Evolutionary conservation across 1,140 invertebrate genomes (phyloP), one percentile per base, ranked within the genome.

Genomic region (Pteromalus puparum): DNA sequence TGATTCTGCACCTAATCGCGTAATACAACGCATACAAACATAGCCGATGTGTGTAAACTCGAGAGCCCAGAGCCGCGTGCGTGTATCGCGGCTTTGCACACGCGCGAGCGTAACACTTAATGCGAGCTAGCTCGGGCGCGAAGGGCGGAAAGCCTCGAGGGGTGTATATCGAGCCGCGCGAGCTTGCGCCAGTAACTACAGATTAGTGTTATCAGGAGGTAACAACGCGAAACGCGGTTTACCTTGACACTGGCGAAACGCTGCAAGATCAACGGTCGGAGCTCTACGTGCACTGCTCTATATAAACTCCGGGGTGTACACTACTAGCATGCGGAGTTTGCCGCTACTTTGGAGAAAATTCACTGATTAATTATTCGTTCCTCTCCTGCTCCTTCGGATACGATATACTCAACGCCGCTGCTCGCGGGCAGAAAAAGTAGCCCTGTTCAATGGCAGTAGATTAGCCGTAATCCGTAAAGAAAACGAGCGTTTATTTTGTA

Each of bases 181-280:
- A 61, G 53, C 53, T 61, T 18, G 78, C 83, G 84, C 89, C 88
- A 90, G 89, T 92, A 91, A 89, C 90, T 91, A 91, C 90, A 91
- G 91, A 92, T 92, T 91, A 92, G 89, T 89, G 90, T 91, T 92
- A 92, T 92, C 90, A 89, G 89, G 89, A 87, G 90, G 90, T 88
- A 90, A 91, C 91, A 91, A 91, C 88, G 88, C 86, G 88, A 90
- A 91, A 89, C 87, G 89, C 89, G 89, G 90, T 91, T 91, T 91
- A 91, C 91, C 91, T 91, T 91, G 90, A 91, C 91, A 91, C 90
- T 91, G 90, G 86, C 87, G 86, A 90, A 86, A 87, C 83, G 87
- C 53, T 61, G 21, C 87, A 89, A 89, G 86, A 89, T 89, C 88
- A 87, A 90, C 88, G 87, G 79, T 82, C 61, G 53, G 18, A 74